Base-by-base conservation (phyloP, 2,113 vertebrate genomes). In the Calyptommatus sinebrachiatus region DNA sequence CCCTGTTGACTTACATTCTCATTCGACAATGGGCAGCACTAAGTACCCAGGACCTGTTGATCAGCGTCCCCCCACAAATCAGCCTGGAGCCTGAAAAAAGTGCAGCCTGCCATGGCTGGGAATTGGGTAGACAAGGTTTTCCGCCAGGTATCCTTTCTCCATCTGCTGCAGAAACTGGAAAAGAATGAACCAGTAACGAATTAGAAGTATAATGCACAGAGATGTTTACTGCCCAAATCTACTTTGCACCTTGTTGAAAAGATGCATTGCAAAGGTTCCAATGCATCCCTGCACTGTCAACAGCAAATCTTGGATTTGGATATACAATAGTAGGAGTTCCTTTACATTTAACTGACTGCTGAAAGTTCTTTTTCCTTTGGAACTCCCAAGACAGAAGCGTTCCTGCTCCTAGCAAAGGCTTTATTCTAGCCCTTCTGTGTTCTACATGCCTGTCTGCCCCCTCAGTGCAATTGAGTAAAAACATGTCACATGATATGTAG, bases 61-160 rank as follows among this genome's bases (percentile, higher is more conserved):
- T 12, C 77, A 92, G 77, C 1, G 88, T 86, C 0, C 87, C 90
- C 1, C 91, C 91, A 0, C 91, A 92, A 73, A 85, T 82, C 3
- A 91, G 77, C 8, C 82, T 67, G 4, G 1, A 8, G 12, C 79
- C 84, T 0, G 0, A 70, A 41, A 90, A 85, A 50, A 92, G 86
- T 21, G 85, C 91, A 22, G 86, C 91, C 69, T 92, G 91, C 85
- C 87, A 92, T 0, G 88, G 90, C 2, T 89, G 84, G 11, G 90
- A 81, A 35, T 76, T 50, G 31, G 1, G 2, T 0, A 21, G 0
- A 11, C 91, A 92, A 0, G 22, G 65, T 1, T 63, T n/a, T 0
- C 90, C 89, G 0, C 79, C 79, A 7, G 86, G 83, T 41, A 91
- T 86, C 31, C 76, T 61, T 28, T 57, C 8, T 20, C 50, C 0